Conservation (phyloP, 2,113 vertebrate species). For the Rostratula benghalensis region DNA sequence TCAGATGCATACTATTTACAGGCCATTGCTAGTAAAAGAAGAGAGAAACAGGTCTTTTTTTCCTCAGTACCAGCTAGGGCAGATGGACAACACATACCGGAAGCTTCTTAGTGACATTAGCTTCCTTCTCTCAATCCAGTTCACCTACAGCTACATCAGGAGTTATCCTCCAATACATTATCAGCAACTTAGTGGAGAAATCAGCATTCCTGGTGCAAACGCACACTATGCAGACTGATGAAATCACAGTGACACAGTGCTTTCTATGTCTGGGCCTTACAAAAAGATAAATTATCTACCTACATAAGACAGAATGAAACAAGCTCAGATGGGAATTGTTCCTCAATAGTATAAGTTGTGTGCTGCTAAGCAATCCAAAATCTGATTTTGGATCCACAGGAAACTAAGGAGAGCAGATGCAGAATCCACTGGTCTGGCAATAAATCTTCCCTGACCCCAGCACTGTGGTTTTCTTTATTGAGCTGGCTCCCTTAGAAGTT, state of each 20-base stretch:
- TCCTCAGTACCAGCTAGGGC: background rate
- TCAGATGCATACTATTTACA: background rate
- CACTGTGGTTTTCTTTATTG: slow-evolving; percentile 53
- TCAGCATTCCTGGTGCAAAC: background rate
- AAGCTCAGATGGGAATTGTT: background rate
- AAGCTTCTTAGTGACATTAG: background rate
- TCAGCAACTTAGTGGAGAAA: background rate
- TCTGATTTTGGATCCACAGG: slow-evolving; percentile 53
- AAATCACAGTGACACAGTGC: background rate
- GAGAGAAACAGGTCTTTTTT: background rate
- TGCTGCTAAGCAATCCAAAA: slow-evolving; percentile 13
- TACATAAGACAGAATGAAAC: background rate
- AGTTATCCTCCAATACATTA: background rate
- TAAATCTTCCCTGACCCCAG: slow-evolving; percentile 66
- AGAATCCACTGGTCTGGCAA: slow-evolving; percentile 43
- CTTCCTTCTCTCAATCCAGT: background rate
- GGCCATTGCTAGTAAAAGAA: background rate
- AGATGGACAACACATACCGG: background rate
- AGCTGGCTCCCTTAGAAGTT: slow-evolving; percentile 34
- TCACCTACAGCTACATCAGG: background rate
- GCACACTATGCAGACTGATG: background rate
- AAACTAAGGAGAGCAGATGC: slow-evolving; percentile 69
- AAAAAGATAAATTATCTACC: background rate
- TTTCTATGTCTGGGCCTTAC: background rate
- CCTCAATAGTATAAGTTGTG: background rate